Evolutionary conservation across 1,140 invertebrate species (phyloP).

Genomic region (Cotesia chilonis): DNA sequence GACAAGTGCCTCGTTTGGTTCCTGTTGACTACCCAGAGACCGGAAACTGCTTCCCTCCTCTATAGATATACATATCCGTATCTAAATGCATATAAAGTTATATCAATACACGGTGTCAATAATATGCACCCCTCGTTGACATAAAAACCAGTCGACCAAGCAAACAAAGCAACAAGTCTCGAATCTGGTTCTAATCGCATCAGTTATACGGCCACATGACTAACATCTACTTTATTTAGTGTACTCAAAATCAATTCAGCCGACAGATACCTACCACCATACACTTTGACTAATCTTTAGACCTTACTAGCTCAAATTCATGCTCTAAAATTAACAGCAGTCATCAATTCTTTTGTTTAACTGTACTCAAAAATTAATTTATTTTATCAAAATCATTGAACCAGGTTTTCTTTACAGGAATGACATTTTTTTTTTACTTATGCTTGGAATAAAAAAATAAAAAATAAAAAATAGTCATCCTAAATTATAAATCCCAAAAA

Average conservation of each 20-base stretch:
- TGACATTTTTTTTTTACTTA: too few relatives aligned
- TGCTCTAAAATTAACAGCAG: constrained; percentile 5
- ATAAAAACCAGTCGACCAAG: constrained; percentile 47
- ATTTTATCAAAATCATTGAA: not conserved
- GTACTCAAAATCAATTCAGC: not conserved
- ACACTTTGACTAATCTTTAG: not conserved
- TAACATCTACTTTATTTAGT: not conserved
- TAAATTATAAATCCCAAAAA: too few relatives aligned
- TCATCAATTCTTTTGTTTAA: not conserved
- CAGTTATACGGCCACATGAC: constrained; percentile 22
- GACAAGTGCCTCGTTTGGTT: constrained; percentile 52
- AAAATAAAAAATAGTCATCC: too few relatives aligned
- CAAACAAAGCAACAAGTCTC: constrained; percentile 51
- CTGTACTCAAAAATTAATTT: too few relatives aligned
- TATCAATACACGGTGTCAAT: constrained; percentile 50
- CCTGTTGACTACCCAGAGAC: constrained; percentile 49
- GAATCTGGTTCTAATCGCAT: constrained; percentile 42
- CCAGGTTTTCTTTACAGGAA: constrained; percentile 10
- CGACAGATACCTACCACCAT: not conserved
- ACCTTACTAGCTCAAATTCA: not conserved
- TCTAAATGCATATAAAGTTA: constrained; percentile 7
- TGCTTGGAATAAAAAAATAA: too few relatives aligned
- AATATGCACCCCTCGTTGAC: constrained; percentile 58
- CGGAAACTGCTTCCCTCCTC: constrained; percentile 52
- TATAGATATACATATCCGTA: too few relatives aligned